Conservation (phyloP, 2,888 invertebrate species). For the Apotomis betuletana region DNA sequence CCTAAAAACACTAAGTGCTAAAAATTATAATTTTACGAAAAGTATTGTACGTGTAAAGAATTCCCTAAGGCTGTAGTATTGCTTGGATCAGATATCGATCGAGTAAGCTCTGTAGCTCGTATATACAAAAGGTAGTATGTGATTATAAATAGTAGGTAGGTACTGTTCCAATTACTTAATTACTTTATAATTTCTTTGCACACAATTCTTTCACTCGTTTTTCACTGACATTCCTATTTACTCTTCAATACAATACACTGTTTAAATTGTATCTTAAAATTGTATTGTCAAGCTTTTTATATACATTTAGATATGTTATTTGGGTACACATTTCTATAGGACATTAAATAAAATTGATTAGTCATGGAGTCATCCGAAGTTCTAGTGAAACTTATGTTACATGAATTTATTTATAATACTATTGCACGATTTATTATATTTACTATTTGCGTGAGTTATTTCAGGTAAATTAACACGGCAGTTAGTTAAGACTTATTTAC, state of each 20-base stretch:
- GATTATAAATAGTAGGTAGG: neutral
- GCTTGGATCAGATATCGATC: neutral
- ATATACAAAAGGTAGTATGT: conserved; percentile 24
- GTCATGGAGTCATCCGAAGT: neutral
- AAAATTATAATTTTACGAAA: neutral
- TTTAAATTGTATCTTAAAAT: conserved; percentile 68
- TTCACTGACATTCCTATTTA: conserved; percentile 29
- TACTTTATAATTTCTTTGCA: conserved; percentile 25
- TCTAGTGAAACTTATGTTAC: conserved; percentile 19
- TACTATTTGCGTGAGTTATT: conserved; percentile 15
- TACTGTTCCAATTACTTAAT: conserved; percentile 14
- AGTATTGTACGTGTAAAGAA: neutral
- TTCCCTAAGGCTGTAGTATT: neutral
- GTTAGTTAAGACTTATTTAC: conserved; percentile 32
- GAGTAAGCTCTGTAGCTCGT: conserved; percentile 19
- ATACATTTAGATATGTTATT: conserved; percentile 81
- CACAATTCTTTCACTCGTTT: conserved; percentile 28
- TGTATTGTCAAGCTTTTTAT: conserved; percentile 83
- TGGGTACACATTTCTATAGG: conserved; percentile 66
- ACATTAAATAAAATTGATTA: conserved; percentile 19
- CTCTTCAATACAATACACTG: conserved; percentile 48
- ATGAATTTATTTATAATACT: conserved; percentile 17
- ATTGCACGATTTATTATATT: conserved; percentile 21
- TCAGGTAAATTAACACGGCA: conserved; percentile 21
- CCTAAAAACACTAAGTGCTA: neutral